phyloP scores from a whole-genome alignment of 2,113 vertebrate species.

The Datnioides undecimradiatus region DNA sequence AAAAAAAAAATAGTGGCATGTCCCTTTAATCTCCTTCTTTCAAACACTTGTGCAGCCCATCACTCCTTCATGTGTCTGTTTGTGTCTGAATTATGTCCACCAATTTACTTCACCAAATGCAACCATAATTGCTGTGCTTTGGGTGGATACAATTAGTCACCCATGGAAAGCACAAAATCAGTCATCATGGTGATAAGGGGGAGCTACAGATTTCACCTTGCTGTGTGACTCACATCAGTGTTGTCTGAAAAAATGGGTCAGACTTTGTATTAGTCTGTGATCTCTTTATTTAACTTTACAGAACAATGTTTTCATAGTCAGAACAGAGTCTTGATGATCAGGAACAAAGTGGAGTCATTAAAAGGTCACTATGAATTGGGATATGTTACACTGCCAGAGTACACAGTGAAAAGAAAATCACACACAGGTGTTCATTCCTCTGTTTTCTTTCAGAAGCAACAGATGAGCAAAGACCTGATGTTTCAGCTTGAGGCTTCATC shows the following conservation, averaged over 20 bases:
- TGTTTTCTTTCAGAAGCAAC: neutral
- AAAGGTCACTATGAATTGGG: slow-evolving; percentile 5
- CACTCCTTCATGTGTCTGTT: neutral
- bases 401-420: slow-evolving; percentile 9
- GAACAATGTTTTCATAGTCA: neutral
- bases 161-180: neutral
- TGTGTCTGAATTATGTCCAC: neutral
- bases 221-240: neutral
- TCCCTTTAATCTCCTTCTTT: neutral
- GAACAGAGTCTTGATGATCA: neutral
- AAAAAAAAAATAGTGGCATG: neutral
- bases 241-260: neutral
- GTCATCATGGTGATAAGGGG: neutral
- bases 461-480: neutral
- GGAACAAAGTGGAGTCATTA: neutral
- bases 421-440: neutral
- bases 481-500: neutral
- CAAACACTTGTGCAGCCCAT: neutral
- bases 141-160: slow-evolving; percentile 1
- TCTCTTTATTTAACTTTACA: neutral
- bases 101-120: neutral
- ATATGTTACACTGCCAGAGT: neutral
- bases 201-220: neutral
- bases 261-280: neutral
- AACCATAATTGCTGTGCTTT: neutral